A percentile compares a stretch with the other conserved stretches of the same genome.
Evolutionary conservation across 2,888 invertebrate species (phyloP).

Genomic region (Cephus runcator): DNA sequence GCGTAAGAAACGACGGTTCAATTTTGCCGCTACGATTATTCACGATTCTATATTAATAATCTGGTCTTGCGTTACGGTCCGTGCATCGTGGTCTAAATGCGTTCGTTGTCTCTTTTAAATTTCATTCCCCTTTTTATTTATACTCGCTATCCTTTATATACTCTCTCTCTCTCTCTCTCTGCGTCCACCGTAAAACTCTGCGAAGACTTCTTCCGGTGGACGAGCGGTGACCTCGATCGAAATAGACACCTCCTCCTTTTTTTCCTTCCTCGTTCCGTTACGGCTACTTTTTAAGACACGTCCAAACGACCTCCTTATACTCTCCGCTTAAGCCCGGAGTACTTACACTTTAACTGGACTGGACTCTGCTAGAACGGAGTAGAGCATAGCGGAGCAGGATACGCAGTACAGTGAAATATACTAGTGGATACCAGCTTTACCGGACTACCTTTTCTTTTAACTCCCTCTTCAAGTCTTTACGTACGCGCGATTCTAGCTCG

Average conservation of each 20-base stretch:
- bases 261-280: background rate
- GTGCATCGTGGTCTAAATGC: background rate
- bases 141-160: background rate
- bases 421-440: background rate
- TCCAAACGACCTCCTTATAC: background rate
- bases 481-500: background rate
- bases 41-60: background rate
- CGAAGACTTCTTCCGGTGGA: background rate
- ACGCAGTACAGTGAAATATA: background rate
- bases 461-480: background rate
- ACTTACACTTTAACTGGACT: background rate
- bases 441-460: background rate
- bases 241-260: background rate
- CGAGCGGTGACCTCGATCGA: background rate
- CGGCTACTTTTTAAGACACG: background rate
- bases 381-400: background rate
- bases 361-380: background rate
- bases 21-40: background rate
- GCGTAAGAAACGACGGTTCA: background rate
- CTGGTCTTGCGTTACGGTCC: background rate
- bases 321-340: background rate
- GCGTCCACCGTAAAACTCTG: constrained; percentile 7
- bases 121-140: constrained; percentile 17
- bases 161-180: background rate
- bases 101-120: constrained; percentile 8